phyloP scores from a whole-genome alignment of 2,888 invertebrate species.

The Poecilobothrus nobilitatus region DNA sequence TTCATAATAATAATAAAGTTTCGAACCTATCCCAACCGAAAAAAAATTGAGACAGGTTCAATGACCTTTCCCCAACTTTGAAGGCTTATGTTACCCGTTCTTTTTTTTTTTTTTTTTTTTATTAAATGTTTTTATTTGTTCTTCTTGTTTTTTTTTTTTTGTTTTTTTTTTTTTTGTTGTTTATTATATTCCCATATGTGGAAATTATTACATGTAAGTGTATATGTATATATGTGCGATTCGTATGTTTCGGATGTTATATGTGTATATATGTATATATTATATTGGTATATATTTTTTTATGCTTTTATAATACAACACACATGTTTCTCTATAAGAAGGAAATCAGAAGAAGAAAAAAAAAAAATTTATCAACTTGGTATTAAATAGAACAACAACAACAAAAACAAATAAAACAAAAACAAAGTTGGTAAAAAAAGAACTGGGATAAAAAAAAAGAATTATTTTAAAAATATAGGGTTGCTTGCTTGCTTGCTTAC shows the following conservation, averaged over 20 bases:
- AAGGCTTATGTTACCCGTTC: conserved; percentile 23
- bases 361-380: conserved; percentile 16
- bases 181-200: conserved; percentile 7
- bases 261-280: conserved; percentile 9
- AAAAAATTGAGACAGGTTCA: conserved; percentile 30
- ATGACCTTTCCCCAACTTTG: conserved; percentile 26
- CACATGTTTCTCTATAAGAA: conserved; percentile 21
- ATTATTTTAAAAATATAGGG: conserved; percentile 7
- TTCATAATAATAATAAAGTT: conserved; percentile 10
- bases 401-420: conserved; percentile 10
- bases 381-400: conserved; percentile 8
- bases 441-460: conserved; percentile 7
- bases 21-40: conserved; percentile 30
- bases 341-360: conserved; percentile 12
- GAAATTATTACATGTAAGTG: conserved; percentile 13
- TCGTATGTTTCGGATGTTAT: conserved; percentile 15
- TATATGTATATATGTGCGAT: conserved; percentile 16
- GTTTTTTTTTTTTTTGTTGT: not conserved
- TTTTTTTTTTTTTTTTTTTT: not conserved
- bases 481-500: conserved; percentile 10
- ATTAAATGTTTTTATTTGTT: too few species aligned
- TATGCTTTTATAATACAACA: conserved; percentile 8
- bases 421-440: conserved; percentile 10
- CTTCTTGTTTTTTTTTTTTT: not conserved
- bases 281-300: conserved; percentile 20